A percentile compares a stretch with the other conserved stretches of the same genome.
Evolutionary conservation across 2,113 vertebrate species (phyloP).

Genomic region (Hippocampus comes): DNA sequence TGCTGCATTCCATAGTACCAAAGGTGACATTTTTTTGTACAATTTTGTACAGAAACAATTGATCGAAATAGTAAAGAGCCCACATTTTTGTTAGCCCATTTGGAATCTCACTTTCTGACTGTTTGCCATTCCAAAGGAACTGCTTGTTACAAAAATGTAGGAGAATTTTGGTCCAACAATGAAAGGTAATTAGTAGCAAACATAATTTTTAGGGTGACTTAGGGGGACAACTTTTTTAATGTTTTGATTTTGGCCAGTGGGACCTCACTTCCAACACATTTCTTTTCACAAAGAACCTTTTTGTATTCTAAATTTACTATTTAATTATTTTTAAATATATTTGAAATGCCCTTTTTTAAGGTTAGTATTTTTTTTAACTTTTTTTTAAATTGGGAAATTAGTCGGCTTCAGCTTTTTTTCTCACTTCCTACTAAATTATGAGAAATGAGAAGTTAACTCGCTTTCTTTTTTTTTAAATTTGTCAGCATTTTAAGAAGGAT

Average conservation of each 20-base stretch:
- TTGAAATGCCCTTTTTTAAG: background rate
- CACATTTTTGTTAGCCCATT: too few species aligned
- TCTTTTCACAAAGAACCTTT: background rate
- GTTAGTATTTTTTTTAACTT: background rate
- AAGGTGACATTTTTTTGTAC: background rate
- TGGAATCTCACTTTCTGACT: too few species aligned
- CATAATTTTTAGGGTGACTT: too few species aligned
- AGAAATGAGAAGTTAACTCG: background rate
- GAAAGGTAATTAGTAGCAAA: too few species aligned
- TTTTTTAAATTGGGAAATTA: background rate
- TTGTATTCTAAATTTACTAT: background rate
- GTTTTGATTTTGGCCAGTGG: too few species aligned
- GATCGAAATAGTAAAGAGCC: background rate
- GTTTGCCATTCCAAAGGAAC: too few species aligned
- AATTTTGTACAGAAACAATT: background rate
- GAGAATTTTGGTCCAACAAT: too few species aligned
- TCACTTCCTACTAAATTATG: conserved; percentile 1
- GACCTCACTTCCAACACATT: background rate
- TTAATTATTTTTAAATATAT: background rate
- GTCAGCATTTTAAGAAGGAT: background rate
- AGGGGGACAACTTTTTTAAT: background rate
- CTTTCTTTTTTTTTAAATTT: background rate
- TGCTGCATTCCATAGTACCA: too few species aligned
- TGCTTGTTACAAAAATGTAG: too few species aligned
- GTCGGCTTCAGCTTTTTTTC: background rate